Conservation (phyloP, 2,113 vertebrate genomes). For the Eidolon helvum region DNA sequence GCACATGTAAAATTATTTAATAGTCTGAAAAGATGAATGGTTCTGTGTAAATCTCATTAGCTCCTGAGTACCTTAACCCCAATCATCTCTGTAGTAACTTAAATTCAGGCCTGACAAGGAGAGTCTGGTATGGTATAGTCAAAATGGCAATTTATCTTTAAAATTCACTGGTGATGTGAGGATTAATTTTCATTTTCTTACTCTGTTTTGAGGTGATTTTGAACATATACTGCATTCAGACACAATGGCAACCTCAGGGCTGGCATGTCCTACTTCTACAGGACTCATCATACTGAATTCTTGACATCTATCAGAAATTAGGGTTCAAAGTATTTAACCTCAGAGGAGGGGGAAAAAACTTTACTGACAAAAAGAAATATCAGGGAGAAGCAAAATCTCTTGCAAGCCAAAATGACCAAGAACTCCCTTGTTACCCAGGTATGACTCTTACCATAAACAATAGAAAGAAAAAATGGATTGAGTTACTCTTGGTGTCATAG, state of each 20-base stretch:
- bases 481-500: background rate
- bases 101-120: background rate
- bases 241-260: background rate
- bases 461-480: background rate
- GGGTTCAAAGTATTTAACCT: background rate
- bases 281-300: background rate
- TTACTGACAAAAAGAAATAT: background rate
- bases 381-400: conserved; percentile 1
- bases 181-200: background rate
- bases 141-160: background rate
- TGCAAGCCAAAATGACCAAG: background rate
- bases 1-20: background rate
- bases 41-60: background rate
- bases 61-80: background rate
- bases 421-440: background rate
- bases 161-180: background rate
- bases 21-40: background rate
- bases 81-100: background rate
- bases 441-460: background rate
- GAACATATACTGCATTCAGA: background rate
- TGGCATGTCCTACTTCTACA: background rate
- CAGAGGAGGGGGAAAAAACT: background rate
- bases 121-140: background rate
- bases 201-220: background rate
- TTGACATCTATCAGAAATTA: background rate